Base-by-base conservation (phyloP, 2,888 invertebrate species). In the Melolontha melolontha region DNA sequence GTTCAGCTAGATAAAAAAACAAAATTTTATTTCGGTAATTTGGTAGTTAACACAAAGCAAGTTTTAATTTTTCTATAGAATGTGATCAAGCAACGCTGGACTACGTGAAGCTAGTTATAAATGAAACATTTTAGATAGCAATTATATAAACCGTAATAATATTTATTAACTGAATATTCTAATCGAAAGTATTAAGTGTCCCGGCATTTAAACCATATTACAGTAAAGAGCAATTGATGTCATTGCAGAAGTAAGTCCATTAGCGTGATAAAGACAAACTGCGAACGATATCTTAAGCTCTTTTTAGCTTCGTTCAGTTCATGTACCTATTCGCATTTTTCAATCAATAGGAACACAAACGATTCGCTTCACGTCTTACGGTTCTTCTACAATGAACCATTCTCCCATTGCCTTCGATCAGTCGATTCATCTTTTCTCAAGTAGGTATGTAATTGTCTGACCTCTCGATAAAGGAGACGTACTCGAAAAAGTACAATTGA, bases 351-450 rank as follows among this genome's bases (percentile, higher is more conserved):
- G 44, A 44, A 59, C 59, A 59, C 59, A 47, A 59, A 59, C 59
- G 44, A 59, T 59, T 59, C 59, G 59, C 44, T 44, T 59, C 59
- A 59, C 59, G 59, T 59, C 40, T 29, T 29, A 44, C 29, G 16
- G 29, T 14, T 14, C 44, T 14, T 14, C 44, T 27, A 59, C 59
- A 59, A 59, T 44, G 59, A 44, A 59, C 59, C 59, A 44, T 59
- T 59, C 59, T 44, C 12, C 44, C 29, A 27, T 44, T 59, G 44
- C 59, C 12, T 22, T 44, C 44, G 44, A 59, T 44, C 44, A 42
- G 44, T 44, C 59, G 59, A 59, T 59, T 59, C 42, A 59, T 59
- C 59, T 59, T 59, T 59, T 59, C 42, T 44, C 59, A 59, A 59
- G 59, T 59, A 59, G 27, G 59, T 59, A 59, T 44, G 59, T 59